Conservation (phyloP, 2,113 vertebrate species). For the Protomyctophum bolini region DNA sequence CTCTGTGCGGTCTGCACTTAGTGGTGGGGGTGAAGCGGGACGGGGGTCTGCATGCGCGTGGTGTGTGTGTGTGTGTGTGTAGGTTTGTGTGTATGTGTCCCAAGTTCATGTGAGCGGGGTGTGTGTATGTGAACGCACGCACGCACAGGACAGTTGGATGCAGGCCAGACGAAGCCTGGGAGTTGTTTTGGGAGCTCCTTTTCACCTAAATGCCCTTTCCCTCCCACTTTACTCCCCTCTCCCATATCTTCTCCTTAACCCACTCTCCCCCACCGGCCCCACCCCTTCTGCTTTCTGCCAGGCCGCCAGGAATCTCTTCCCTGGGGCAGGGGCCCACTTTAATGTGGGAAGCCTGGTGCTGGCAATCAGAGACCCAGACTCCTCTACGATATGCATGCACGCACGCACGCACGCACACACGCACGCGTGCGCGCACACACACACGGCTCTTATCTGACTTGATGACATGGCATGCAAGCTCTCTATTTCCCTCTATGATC, state of each 20-base stretch:
- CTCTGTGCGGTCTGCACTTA: conserved; percentile 73
- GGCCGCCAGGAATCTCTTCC: conserved; percentile 76
- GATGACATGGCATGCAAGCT: conserved; percentile 79
- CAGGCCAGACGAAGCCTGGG: conserved; percentile 72
- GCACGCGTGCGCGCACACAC: conserved; percentile 35
- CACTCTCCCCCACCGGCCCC: conserved; percentile 61
- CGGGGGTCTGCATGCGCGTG: conserved; percentile 54
- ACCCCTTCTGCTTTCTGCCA: conserved; percentile 67
- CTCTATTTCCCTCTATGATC: conserved; percentile 77
- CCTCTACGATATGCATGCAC: conserved; percentile 41
- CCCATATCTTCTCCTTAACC: conserved; percentile 62
- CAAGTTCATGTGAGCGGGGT: conserved; percentile 50
- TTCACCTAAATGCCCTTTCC: conserved; percentile 66
- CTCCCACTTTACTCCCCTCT: conserved; percentile 57
- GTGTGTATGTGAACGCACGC: conserved; percentile 26
- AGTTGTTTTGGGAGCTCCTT: conserved; percentile 78
- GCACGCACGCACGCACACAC: conserved; percentile 37
- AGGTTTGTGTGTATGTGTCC: conserved; percentile 25
- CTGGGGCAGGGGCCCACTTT: conserved; percentile 77
- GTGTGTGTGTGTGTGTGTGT: conserved; percentile 53
- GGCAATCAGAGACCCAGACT: conserved; percentile 78
- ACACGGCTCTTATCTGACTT: conserved; percentile 75
- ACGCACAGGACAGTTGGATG: conserved; percentile 73
- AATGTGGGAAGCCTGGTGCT: conserved; percentile 81
- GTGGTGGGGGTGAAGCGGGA: conserved; percentile 46